Base-by-base conservation (phyloP, 2,113 vertebrate species). In the Lichenostomus cassidix region DNA sequence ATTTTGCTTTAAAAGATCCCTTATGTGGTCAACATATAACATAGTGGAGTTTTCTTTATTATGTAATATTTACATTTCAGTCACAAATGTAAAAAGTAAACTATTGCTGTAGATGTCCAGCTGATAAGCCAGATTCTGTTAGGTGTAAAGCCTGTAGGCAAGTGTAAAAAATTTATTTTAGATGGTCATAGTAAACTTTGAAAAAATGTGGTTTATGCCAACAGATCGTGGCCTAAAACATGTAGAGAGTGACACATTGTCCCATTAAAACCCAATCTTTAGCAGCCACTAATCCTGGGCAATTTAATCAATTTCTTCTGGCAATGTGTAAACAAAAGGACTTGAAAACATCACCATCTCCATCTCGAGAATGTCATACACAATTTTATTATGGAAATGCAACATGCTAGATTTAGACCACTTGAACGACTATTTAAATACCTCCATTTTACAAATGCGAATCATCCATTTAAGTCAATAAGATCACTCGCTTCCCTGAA, bases 1-100 rank as follows among this genome's bases (percentile, higher is more conserved):
- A 97, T 97, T 98, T 98, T 94, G 90, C 95, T 91, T 96, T 95
- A 95, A 97, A 82, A 86, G 52, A 91, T 68, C 79, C 12, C 27
- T 64, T 88, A 78, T 60, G 71, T 46, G 58, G 60, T 84, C 80
- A 92, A 67, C 53, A 75, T 87, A 41, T 50, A 83, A 78, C 25
- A 35, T 27, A 67, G 71, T 12, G 7, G 41, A 88, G 67, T 83
- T 96, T 96, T 96, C 80, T 89, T 94, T 90, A 94, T 93, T 82
- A 90, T 1, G 4, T 89, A 87, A 89, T 94, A 83, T 96, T 96
- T 93, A 93, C 86, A 71, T 84, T 94, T 81, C 53, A 50, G 73
- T 86, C 53, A 60, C 83, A 90, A 95, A 89, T 84, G 58, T 55
- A 83, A 67, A 87, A 83, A 68, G 58, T 89, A 81, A 93, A 81